Base-by-base conservation (phyloP, 2,888 invertebrate genomes). In the Petrophora chlorosata region DNA sequence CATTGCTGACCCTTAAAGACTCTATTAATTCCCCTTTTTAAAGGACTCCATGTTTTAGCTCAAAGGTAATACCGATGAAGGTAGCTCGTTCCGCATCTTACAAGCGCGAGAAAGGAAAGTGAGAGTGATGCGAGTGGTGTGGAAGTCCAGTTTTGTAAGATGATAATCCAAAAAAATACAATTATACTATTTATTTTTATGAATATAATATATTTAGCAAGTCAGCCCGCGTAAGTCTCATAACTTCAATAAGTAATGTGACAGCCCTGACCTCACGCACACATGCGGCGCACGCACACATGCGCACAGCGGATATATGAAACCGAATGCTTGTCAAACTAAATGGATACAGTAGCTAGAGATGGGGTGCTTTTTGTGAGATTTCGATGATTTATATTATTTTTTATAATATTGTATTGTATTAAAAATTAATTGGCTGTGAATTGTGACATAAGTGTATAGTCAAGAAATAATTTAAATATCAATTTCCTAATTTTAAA, bases 241-340 rank as follows among this genome's bases (percentile, higher is more conserved):
- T 38, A 29, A 8, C 9, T 26, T 22, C n/a, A 26, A 40, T 29
- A 28, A 45, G 33, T 29, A 32, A 51, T 25, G 35, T 16, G 36
- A 5, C 57, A 61, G 15, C 60, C 60, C 60, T 53, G 45, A 47
- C 59, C 41, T 48, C n/a, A n/a, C 66, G 41, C 72, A 53, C 76
- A 71, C 76, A 65, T 56, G 48, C 40, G 63, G 0, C 65, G 45
- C 71, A 53, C 76, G 70, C 76, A 65, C 60, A 55, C 34, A 17
- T 44, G 40, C 43, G 52, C 34, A 38, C 59, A 56, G 50, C 68
- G 76, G 79, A 75, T 82, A 82, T 82, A 84, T 86, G 86, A 87
- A 88, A 88, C 87, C 86, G 81, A 88, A 88, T 82, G 87, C 88
- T 87, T 89, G 89, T 89, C 89, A 88, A 88, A 88, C 87, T 85